Conservation (phyloP, 2,888 invertebrate genomes). For the Pammene aurita region DNA sequence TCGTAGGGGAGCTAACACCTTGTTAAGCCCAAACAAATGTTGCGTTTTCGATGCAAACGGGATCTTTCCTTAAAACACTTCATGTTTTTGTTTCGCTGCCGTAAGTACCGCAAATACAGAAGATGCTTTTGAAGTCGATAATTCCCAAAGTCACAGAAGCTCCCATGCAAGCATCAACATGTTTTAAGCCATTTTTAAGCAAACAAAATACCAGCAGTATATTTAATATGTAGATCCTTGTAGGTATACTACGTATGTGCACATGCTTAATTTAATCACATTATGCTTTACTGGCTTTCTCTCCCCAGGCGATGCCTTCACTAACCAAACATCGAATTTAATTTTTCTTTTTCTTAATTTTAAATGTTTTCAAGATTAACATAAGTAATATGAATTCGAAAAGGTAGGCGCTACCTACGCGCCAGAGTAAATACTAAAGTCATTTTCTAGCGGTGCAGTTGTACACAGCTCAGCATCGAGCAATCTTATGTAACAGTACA, state of each 20-base stretch:
- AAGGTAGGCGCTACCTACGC: too few species aligned
- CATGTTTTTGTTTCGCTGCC: conserved; percentile 32
- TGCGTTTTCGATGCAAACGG: conserved; percentile 33
- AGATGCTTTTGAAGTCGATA: background rate
- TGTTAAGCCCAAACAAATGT: conserved; percentile 52
- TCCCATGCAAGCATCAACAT: conserved; percentile 1
- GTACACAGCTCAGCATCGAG: background rate
- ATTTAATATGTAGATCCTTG: too few species aligned
- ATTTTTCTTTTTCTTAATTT: too few species aligned
- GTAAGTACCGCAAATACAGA: conserved; percentile 22
- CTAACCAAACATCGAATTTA: too few species aligned
- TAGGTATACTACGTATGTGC: too few species aligned
- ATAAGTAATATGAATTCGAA: too few species aligned
- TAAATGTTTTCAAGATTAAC: too few species aligned
- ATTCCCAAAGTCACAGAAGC: background rate
- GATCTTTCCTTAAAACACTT: conserved; percentile 30
- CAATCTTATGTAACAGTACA: background rate
- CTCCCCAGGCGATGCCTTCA: too few species aligned
- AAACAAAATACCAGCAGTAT: too few species aligned
- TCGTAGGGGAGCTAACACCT: conserved; percentile 70
- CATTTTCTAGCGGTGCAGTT: background rate
- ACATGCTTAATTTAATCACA: too few species aligned
- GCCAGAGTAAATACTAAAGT: background rate
- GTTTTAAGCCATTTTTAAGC: too few species aligned
- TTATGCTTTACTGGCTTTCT: too few species aligned